Evolutionary conservation across 2,888 invertebrate genomes (phyloP), one percentile per base, ranked within the genome.

Genomic region (Lepas anatifera): DNA sequence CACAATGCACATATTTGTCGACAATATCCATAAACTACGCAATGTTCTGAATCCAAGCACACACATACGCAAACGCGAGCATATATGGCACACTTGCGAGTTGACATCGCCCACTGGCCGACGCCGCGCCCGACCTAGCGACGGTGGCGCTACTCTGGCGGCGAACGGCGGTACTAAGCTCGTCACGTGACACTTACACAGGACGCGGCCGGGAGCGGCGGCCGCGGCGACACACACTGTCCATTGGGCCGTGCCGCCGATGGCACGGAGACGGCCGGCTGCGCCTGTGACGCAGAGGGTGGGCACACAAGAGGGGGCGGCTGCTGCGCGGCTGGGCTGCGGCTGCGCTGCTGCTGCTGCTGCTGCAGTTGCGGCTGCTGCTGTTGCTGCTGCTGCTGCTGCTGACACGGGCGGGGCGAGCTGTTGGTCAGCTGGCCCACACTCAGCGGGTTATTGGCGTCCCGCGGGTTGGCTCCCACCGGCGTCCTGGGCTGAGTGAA

Each of bases 361-460:
- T n/a, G n/a, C n/a, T n/a, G n/a, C n/a, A n/a, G n/a, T n/a, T n/a
- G n/a, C n/a, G n/a, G n/a, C n/a, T n/a, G n/a, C n/a, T n/a, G n/a
- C n/a, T n/a, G n/a, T n/a, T n/a, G n/a, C n/a, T n/a, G 67, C 69
- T 70, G 70, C 69, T 70, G 22, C 52, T 70, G 58, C 58, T 32
- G 29, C 58, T 10, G 58, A 35, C 35, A 58, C 32, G 71, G 72
- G 46, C 74, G 72, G 68, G 73, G 74, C 43, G 73, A 72, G 66
- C 50, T 67, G 63, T 73, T 71, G 41, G 92, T 92, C 75, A 94
- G 83, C 81, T 93, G 92, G 77, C 92, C 92, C 71, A 94, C 92
- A 80, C 91, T 92, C 63, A 94, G 84, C 71, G 94, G 94, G 83
- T 94, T 93, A 83, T 94, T 94, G 75, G 90, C 88, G 82, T 94